Base-by-base conservation (phyloP, 2,113 vertebrate genomes). In the Sminthopsis crassicaudata region DNA sequence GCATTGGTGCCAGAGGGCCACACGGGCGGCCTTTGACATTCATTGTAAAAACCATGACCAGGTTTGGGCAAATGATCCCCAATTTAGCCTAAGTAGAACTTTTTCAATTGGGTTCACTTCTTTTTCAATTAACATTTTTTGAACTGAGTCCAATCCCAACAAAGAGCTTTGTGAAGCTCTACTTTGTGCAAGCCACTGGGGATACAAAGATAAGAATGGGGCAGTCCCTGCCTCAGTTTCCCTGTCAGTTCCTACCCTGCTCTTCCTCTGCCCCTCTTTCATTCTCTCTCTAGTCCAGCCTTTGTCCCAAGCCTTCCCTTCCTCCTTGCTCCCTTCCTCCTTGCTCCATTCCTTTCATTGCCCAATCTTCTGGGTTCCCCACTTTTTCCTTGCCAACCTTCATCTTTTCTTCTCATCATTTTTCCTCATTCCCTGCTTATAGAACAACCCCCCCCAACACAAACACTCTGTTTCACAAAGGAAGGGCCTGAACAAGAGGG, bases 311-410 rank as follows among this genome's bases (percentile, higher is more conserved):
- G 94, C 42, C 91, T 2, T 30, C 24, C 46, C 67, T 54, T 60
- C 55, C 26, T 42, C 91, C 89, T 51, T 11, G 50, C 53, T 93
- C 46, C 54, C 93, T 94, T 46, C 53, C 57, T 16, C 53, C 26
- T 2, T 51, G 96, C 50, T 57, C 42, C n/a, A 54, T 52, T 91
- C 90, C 52, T 93, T 90, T 94, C 27, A 52, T 95, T 94, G 55
- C 91, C 95, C 90, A 46, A 42, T 84, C 94, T 90, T 94, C 94
- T 95, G 96, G 94, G 54, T 84, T 96, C 96, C 91, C 95, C 96
- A 92, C 52, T 84, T 84, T 48, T 92, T 93, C 92, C 90, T 51
- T 42, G 30, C 53, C 51, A 96, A 91, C n/a, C 57, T 97, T 96
- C 93, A 96, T 97, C 52, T 96, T 89, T 53, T 91, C 30, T 84